Evolutionary conservation across 2,797 vertebrate genomes (phyloP), one percentile per base, ranked within the genome.

Genomic region (Lithobates pipiens): DNA sequence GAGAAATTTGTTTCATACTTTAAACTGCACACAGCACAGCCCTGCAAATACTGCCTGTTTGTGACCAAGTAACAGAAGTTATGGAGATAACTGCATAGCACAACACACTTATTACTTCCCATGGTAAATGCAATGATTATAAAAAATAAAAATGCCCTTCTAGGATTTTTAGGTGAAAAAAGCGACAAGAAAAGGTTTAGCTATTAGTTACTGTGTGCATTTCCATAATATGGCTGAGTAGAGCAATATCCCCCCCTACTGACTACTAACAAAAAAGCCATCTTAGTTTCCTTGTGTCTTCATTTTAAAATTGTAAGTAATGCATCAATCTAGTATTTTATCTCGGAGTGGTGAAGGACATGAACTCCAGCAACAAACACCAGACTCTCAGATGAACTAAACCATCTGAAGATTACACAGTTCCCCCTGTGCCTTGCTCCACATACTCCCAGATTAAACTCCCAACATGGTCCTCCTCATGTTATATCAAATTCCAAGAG

Each of bases 221-320:
- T 78, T 65, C 57, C 46, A 76, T 67, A 83, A 84, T 27, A 18
- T 16, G 10, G 44, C 25, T 25, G 27, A 21, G 71, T 25, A 50
- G 76, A 23, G 36, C 70, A 79, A 79, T 69, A 79, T 25, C 83
- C 74, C 83, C 83, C 44, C 70, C 83, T 85, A 44, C 25, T 50
- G 83, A 10, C 54, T 18, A 29, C 18, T 34, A 73, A 76, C 27
- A 44, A 18, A n/a, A 68, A 63, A 5, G 8, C 3, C 1, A 18
- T 13, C 16, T 54, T 18, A 18, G 13, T 54, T 18, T 54, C 50
- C 50, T 18, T 16, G 16, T 6, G 4, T 18, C 8, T 39, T 39
- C 7, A 39, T 39, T 39, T 39, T 9, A 39, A 39, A 54, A 54
- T 54, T 1, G 13, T 3, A 54, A 54, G 50, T 18, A 54, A 54